Evolutionary conservation across 2,888 invertebrate species (phyloP).

Genomic region (Vannuccia rotundouncinata): DNA sequence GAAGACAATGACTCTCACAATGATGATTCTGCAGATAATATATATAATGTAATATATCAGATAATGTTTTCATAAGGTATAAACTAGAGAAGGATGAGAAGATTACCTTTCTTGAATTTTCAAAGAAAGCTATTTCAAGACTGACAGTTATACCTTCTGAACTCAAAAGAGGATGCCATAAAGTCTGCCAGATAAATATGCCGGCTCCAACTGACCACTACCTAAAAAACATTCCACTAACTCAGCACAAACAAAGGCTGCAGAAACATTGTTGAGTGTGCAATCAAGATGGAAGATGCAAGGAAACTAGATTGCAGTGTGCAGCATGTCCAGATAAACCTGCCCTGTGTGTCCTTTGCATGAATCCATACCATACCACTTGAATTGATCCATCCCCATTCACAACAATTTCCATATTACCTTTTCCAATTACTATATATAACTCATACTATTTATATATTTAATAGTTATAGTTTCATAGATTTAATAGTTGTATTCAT

Average conservation of each 20-base stretch:
- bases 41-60: not conserved
- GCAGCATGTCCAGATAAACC: slow-evolving; percentile 23
- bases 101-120: too few relatives aligned
- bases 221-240: not conserved
- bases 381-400: slow-evolving; percentile 15
- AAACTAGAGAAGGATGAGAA: not conserved
- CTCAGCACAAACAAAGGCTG: slow-evolving; percentile 20
- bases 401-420: not conserved
- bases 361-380: slow-evolving; percentile 12
- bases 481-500: too few relatives aligned
- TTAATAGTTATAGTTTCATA: not conserved
- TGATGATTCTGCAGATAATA: too few relatives aligned
- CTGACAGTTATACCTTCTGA: slow-evolving; percentile 6
- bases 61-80: not conserved
- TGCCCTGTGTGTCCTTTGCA: slow-evolving; percentile 7
- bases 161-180: slow-evolving; percentile 9
- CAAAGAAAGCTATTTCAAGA: not conserved
- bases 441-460: not conserved
- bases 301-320: not conserved
- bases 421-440: not conserved
- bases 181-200: not conserved
- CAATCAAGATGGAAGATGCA: not conserved
- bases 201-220: not conserved
- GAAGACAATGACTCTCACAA: too few relatives aligned
- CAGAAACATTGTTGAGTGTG: not conserved